Percentiles rank a stretch among this genome's conserved stretches.
These are phyloP conservation scores for Lepus timidus DNA, from an alignment of 2,113 vertebrate genomes.

Conservation along the genomic window DNA sequence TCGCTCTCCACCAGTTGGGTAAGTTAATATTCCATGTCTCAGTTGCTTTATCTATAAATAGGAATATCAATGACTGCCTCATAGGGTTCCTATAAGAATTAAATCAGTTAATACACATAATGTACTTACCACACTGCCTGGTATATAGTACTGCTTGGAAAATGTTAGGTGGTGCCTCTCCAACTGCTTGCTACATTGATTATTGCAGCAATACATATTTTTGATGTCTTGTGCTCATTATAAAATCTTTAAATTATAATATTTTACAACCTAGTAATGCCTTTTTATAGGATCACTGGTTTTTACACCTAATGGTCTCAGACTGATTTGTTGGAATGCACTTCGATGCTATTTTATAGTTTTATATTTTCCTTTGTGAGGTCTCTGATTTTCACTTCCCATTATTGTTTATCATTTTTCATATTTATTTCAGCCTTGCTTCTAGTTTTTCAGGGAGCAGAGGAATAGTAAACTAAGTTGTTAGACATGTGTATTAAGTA, in stretches of 20 bases:
- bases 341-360: background rate
- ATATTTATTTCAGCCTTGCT: background rate
- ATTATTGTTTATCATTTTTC: background rate
- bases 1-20: background rate
- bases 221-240: background rate
- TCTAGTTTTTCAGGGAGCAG: background rate
- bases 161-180: background rate
- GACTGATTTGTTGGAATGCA: background rate
- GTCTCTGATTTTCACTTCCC: background rate
- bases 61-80: background rate
- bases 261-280: background rate
- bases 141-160: background rate
- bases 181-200: background rate
- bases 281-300: background rate
- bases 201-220: background rate
- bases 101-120: background rate
- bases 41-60: slow-evolving; percentile 7
- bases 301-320: background rate
- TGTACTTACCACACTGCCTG: background rate
- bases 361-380: background rate
- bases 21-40: background rate
- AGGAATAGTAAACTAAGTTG: background rate
- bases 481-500: background rate
- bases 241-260: background rate
- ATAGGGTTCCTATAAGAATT: background rate